Conservation (phyloP, 2,888 invertebrate species). For the Hoplodrina ambigua region DNA sequence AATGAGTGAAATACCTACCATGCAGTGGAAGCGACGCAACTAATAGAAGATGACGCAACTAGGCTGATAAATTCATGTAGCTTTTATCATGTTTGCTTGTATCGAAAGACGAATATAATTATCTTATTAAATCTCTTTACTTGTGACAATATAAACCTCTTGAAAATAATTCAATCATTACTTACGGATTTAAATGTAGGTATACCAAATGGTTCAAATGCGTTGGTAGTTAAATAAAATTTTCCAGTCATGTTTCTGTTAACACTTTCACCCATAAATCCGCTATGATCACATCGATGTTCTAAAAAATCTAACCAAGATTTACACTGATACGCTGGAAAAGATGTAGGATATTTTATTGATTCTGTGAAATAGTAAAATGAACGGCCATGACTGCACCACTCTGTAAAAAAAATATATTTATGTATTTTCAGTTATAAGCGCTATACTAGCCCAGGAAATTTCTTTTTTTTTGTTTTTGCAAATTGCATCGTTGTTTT, state of each 20-base stretch:
- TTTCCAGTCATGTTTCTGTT: constrained; percentile 83
- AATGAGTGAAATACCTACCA: no score
- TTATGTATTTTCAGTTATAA: neutral
- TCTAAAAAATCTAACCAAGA: constrained; percentile 79
- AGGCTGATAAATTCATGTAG: no score
- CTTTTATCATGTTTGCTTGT: no score
- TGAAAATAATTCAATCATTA: no score
- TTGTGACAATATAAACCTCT: no score
- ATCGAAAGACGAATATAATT: no score
- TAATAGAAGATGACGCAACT: no score
- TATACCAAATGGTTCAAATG: constrained; percentile 86
- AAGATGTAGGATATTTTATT: constrained; percentile 86
- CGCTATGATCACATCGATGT: constrained; percentile 68
- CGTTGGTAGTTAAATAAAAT: constrained; percentile 91
- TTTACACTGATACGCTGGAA: constrained; percentile 88
- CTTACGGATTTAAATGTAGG: constrained; percentile 9
- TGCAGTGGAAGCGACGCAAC: no score
- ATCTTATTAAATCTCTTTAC: no score
- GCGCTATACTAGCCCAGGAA: neutral
- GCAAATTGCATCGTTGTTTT: no score
- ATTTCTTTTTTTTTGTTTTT: no score
- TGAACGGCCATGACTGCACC: constrained; percentile 92
- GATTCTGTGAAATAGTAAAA: constrained; percentile 92
- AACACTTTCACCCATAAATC: constrained; percentile 90
- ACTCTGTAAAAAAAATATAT: constrained; percentile 82